phyloP scores from a whole-genome alignment of 2,888 invertebrate species.

The Girardia tigrina region DNA sequence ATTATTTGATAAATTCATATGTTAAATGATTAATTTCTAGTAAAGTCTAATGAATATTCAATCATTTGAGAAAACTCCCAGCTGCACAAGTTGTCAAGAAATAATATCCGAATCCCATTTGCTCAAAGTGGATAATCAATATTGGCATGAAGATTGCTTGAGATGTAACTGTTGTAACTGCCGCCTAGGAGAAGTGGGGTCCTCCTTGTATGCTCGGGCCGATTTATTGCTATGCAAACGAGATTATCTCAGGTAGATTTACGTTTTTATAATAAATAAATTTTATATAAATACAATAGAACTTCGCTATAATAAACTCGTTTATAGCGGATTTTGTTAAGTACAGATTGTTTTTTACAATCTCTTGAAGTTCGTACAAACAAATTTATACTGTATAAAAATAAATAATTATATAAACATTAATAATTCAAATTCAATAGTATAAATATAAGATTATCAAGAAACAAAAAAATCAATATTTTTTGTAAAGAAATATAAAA shows the following conservation, averaged over 20 bases:
- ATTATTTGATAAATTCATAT: background rate
- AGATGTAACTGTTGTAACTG: slow-evolving; percentile 76
- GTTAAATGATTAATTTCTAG: background rate
- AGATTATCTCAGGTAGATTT: slow-evolving; percentile 75
- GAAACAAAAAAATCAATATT: too few relatives aligned
- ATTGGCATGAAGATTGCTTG: slow-evolving; percentile 84
- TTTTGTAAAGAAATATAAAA: too few relatives aligned
- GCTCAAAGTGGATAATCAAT: slow-evolving; percentile 56
- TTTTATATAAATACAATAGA: too few relatives aligned
- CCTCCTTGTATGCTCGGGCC: slow-evolving; percentile 74
- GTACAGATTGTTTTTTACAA: too few relatives aligned
- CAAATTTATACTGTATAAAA: too few relatives aligned
- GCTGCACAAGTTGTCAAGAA: slow-evolving; percentile 25
- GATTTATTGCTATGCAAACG: slow-evolving; percentile 77
- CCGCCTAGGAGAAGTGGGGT: slow-evolving; percentile 77
- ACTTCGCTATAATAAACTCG: too few relatives aligned
- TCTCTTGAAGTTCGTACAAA: too few relatives aligned
- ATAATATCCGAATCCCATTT: slow-evolving; percentile 27
- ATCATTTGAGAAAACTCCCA: background rate
- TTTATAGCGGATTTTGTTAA: too few relatives aligned
- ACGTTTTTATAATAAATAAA: too few relatives aligned
- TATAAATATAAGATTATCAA: too few relatives aligned
- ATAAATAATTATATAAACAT: too few relatives aligned
- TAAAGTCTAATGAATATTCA: background rate
- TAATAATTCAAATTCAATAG: too few relatives aligned